These are phyloP conservation scores for Myrmophylax atrothorax DNA, from an alignment of 2,113 vertebrate species.

Conservation along the genomic window DNA sequence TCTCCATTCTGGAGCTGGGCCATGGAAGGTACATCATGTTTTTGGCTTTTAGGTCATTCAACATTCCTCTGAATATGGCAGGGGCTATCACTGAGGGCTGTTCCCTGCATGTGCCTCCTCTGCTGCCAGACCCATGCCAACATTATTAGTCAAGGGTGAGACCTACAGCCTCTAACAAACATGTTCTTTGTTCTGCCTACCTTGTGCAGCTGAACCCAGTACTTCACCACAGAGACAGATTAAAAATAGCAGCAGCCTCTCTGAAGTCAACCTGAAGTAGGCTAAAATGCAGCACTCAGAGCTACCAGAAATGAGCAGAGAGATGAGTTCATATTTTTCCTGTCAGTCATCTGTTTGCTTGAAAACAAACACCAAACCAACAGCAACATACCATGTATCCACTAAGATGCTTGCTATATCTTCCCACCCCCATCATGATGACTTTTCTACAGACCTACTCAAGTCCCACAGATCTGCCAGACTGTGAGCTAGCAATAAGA, in stretches of 20 bases:
- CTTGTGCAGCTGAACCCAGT: not conserved
- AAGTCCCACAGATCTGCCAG: not conserved
- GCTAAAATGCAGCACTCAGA: not conserved
- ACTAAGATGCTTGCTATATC: not conserved
- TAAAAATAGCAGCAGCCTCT: not conserved
- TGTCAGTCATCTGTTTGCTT: constrained; percentile 30
- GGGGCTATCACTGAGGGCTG: rapidly evolving
- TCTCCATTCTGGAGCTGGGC: not conserved
- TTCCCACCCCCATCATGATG: not conserved
- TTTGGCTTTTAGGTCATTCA: not conserved
- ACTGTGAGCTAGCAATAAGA: not conserved
- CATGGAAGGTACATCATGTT: rapidly evolving
- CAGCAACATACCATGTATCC: not conserved
- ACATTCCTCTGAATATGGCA: not conserved
- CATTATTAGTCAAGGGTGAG: not conserved
- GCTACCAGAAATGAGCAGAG: constrained; percentile 45
- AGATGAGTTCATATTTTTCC: constrained; percentile 10
- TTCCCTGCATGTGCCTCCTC: not conserved
- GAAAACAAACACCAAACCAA: constrained; percentile 19
- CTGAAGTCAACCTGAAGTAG: not conserved
- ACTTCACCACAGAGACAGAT: not conserved
- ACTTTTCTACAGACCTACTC: not conserved
- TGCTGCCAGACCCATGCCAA: not conserved
- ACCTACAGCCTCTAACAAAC: not conserved
- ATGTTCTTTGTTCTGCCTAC: rapidly evolving